Conservation (phyloP, 1,140 invertebrate genomes). For the Popillia japonica region DNA sequence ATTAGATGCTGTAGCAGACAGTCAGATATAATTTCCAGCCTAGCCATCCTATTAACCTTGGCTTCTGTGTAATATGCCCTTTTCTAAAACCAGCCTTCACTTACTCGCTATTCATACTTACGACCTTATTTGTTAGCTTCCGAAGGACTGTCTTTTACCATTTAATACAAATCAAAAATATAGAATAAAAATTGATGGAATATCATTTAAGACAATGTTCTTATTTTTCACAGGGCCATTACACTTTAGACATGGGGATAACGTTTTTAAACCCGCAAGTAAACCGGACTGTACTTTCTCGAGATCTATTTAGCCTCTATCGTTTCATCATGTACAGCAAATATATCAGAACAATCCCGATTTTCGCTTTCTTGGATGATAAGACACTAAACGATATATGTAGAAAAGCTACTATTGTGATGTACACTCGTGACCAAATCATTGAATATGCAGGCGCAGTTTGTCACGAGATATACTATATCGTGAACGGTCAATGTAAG, state of each 20-base stretch:
- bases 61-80: no score
- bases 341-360: background rate
- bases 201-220: no score
- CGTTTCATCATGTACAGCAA: constrained; percentile 14
- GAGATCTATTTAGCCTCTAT: background rate
- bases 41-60: no score
- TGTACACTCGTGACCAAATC: constrained; percentile 11
- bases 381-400: background rate
- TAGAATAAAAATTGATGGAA: no score
- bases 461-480: constrained; percentile 34
- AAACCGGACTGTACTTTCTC: background rate
- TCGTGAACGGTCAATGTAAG: constrained; percentile 36
- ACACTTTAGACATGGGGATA: constrained; percentile 12
- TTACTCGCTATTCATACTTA: no score
- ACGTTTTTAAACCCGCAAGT: constrained; percentile 8
- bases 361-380: background rate
- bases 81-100: no score
- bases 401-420: background rate
- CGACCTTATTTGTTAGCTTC: no score
- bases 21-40: no score
- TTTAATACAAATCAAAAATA: no score
- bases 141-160: no score
- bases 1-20: no score
- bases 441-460: constrained; percentile 41
- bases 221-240: constrained; percentile 12